phyloP scores from a whole-genome alignment of 92 coral and sea anemone genomes.

The Zoanthus gigantus region DNA sequence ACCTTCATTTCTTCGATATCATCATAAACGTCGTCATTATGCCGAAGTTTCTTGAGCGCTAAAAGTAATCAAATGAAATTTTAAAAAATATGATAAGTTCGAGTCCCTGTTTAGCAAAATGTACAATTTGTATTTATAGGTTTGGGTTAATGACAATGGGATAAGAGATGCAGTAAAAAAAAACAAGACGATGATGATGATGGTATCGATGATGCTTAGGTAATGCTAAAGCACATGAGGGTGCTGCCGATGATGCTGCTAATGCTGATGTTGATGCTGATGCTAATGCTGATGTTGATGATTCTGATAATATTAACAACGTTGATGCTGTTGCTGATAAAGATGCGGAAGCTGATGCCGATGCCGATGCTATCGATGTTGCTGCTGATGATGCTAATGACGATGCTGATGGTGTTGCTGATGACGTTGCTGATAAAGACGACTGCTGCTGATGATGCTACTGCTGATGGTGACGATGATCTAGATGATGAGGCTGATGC shows the following conservation, averaged over 20 bases:
- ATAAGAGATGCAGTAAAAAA: not conserved
- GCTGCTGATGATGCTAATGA: too few relatives aligned
- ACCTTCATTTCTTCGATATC: slow-evolving; percentile 44
- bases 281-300: not conserved
- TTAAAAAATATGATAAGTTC: not conserved
- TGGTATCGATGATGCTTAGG: too few relatives aligned
- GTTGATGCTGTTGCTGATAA: not conserved
- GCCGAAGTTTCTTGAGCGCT: slow-evolving; percentile 35
- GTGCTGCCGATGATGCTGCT: not conserved
- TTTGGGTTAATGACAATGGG: too few relatives aligned
- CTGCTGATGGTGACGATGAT: too few relatives aligned
- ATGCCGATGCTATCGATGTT: not conserved
- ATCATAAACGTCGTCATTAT: not conserved
- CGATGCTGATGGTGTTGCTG: too few relatives aligned
- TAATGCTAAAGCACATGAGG: not conserved
- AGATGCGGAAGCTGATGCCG: not conserved
- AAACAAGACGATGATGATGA: not conserved
- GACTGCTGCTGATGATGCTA: too few relatives aligned
- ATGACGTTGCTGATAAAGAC: too few relatives aligned
- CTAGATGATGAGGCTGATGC: too few relatives aligned
- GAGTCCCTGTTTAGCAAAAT: too few relatives aligned
- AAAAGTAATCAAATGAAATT: too few relatives aligned
- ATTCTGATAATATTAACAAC: not conserved
- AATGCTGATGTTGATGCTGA: not conserved
- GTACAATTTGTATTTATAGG: too few relatives aligned